phyloP scores from a whole-genome alignment of 1,140 invertebrate species.

The Prorops nasuta region DNA sequence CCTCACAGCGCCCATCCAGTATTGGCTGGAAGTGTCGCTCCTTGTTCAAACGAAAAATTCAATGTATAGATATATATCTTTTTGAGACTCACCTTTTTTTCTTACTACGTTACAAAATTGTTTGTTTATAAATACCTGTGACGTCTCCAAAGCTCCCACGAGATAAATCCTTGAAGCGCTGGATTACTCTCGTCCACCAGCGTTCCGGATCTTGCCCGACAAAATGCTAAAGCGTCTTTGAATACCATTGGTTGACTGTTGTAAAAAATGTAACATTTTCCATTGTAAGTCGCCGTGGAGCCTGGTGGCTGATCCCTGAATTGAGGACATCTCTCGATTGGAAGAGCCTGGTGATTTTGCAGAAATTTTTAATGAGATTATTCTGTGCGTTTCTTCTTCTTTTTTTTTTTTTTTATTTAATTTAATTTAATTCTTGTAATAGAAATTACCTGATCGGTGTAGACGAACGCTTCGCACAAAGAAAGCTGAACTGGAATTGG shows the following conservation, averaged over 20 bases:
- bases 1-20: conserved; percentile 90
- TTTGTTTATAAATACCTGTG: conserved; percentile 62
- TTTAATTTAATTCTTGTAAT: too few species aligned
- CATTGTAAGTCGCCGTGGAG: conserved; percentile 90
- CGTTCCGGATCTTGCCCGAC: conserved; percentile 73
- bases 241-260: conserved; percentile 83
- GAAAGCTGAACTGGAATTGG: conserved; percentile 72
- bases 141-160: conserved; percentile 89
- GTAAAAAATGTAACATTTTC: conserved; percentile 95
- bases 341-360: conserved; percentile 67
- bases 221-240: conserved; percentile 77
- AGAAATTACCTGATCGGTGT: conserved; percentile 78
- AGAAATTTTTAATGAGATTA: not conserved
- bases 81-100: not conserved
- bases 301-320: conserved; percentile 90
- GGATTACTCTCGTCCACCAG: conserved; percentile 92
- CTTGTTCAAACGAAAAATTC: conserved; percentile 46
- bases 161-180: conserved; percentile 89
- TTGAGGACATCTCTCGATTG: conserved; percentile 89
- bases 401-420: not conserved
- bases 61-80: not conserved
- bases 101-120: not conserved
- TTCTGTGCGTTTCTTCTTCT: not conserved
- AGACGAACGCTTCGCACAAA: conserved; percentile 94
- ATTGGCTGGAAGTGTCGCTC: conserved; percentile 87